phyloP scores from a whole-genome alignment of 2,888 invertebrate genomes.

The Frankliniella intonsa region DNA sequence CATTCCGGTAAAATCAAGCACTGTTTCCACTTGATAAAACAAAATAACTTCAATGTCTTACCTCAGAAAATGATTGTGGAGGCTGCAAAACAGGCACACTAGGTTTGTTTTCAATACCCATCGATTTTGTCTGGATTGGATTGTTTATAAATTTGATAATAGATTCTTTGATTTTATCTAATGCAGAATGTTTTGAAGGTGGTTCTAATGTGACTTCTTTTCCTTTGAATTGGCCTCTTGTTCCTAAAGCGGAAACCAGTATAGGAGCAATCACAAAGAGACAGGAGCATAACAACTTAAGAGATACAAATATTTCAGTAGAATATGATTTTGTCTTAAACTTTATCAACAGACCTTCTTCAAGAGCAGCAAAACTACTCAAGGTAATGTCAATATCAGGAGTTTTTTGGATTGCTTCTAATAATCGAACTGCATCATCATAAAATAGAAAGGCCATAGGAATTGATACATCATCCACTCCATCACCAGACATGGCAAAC shows the following conservation, averaged over 20 bases:
- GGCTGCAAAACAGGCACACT: not conserved
- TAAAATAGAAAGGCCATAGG: slow-evolving; percentile 88
- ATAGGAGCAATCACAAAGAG: no score
- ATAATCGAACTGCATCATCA: slow-evolving; percentile 66
- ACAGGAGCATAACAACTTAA: not conserved
- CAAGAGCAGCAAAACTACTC: slow-evolving; percentile 39
- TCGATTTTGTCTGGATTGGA: not conserved
- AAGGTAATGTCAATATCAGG: slow-evolving; percentile 53
- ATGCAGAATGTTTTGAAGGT: not conserved
- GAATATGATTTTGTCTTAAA: not conserved
- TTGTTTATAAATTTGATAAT: slow-evolving; percentile 8
- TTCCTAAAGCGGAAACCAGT: not conserved
- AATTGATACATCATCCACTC: slow-evolving; percentile 73
- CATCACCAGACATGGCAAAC: slow-evolving; percentile 97
- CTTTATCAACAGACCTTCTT: not conserved
- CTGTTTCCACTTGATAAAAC: no score
- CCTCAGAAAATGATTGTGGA: not conserved
- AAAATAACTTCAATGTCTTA: not conserved
- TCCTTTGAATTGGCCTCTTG: not conserved
- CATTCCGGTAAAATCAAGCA: not conserved
- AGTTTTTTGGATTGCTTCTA: slow-evolving; percentile 54
- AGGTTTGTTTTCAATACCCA: not conserved
- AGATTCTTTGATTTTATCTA: slow-evolving; percentile 8
- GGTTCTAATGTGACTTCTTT: slow-evolving; percentile 1
- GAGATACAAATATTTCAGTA: not conserved